Evolutionary conservation across 1,140 invertebrate species (phyloP).

Genomic region (Drosophila triauraria): DNA sequence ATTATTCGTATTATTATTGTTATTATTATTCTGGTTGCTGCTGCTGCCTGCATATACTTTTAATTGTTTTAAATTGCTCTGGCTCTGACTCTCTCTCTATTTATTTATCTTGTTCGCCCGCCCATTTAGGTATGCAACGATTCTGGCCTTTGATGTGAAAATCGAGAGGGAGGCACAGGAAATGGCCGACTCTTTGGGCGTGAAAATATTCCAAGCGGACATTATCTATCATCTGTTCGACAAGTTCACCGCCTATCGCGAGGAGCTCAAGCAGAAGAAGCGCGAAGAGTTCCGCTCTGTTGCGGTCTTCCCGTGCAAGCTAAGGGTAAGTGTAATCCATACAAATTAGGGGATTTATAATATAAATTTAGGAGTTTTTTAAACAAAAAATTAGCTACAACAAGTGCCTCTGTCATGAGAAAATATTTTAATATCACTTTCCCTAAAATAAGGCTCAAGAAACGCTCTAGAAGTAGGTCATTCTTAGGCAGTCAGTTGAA

Average conservation of each 20-base stretch:
- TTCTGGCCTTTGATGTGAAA: constrained; percentile 99
- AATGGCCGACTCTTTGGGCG: constrained; percentile 96
- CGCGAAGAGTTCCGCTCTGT: constrained; percentile 97
- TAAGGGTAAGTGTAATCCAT: constrained; percentile 88
- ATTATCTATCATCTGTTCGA: constrained; percentile 99
- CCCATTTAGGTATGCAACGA: constrained; percentile 94
- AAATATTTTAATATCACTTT: no score
- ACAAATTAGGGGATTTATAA: not conserved
- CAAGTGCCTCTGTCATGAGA: no score
- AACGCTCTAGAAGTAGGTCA: no score
- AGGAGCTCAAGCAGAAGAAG: constrained; percentile 96
- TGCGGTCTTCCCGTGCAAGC: constrained; percentile 99
- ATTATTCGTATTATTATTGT: constrained; percentile 65
- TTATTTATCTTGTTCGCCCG: constrained; percentile 2
- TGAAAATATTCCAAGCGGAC: constrained; percentile 99
- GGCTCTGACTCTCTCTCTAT: not conserved
- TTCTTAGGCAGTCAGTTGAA: no score
- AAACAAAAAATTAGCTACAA: not conserved
- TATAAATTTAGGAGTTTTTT: not conserved
- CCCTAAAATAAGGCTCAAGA: no score
- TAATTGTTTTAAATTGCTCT: constrained; percentile 65
- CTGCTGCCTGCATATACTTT: constrained; percentile 45
- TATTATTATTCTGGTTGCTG: constrained; percentile 39
- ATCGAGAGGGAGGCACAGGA: constrained; percentile 99
- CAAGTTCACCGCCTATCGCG: constrained; percentile 97